These are phyloP conservation scores for Phyllostomus discolor DNA, from an alignment of 2,113 vertebrate genomes.

Conservation along the genomic window DNA sequence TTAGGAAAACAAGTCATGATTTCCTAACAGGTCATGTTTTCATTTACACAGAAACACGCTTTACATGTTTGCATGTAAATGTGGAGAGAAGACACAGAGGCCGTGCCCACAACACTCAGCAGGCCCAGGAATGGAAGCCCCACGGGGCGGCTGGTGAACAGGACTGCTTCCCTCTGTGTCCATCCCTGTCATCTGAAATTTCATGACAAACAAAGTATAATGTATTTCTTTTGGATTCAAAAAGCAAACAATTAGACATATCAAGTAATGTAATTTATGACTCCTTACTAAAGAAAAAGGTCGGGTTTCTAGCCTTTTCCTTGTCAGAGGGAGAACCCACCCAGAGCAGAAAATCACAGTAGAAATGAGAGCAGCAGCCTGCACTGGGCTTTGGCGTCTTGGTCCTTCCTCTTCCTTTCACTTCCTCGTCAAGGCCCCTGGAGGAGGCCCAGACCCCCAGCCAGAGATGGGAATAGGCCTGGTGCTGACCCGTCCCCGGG, in stretches of 20 bases:
- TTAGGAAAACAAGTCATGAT: not conserved
- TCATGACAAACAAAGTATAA: not conserved
- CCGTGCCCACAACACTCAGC: not conserved
- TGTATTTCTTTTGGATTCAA: not conserved
- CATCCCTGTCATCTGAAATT: not conserved
- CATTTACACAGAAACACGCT: no score
- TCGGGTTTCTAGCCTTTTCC: not conserved
- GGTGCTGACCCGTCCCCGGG: rapidly evolving
- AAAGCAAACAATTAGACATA: not conserved
- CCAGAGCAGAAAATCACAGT: not conserved
- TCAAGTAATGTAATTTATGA: not conserved
- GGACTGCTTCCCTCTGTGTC: no score
- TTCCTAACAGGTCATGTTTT: no score
- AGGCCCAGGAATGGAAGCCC: not conserved
- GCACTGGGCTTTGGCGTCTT: not conserved
- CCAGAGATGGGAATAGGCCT: not conserved
- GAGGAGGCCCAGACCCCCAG: no score
- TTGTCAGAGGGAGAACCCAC: not conserved
- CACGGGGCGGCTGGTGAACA: not conserved
- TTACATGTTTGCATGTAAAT: not conserved
- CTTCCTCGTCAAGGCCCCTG: not conserved
- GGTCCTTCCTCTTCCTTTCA: not conserved
- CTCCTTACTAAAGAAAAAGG: not conserved
- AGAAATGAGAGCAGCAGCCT: not conserved
- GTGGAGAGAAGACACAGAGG: not conserved